These are phyloP conservation scores for Gambusia affinis DNA, from an alignment of 2,113 vertebrate genomes.

Conservation along the genomic window DNA sequence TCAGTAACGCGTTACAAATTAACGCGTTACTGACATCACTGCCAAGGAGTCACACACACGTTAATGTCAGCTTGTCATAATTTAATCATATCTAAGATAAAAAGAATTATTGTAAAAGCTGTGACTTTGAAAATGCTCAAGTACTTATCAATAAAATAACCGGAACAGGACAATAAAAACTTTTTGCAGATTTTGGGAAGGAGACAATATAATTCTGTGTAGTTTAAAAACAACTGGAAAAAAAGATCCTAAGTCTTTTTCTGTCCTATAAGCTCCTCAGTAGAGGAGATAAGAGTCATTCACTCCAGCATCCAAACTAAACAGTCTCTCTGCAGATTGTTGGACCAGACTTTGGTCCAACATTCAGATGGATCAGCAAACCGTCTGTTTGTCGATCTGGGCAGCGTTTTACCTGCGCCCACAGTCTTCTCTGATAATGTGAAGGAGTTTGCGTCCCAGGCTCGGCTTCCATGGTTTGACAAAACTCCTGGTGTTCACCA, in stretches of 20 bases:
- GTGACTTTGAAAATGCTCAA: not conserved
- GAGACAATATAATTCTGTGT: not conserved
- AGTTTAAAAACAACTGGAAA: slow-evolving; percentile 41
- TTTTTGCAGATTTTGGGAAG: not conserved
- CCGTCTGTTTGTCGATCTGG: too few species aligned
- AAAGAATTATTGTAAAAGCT: not conserved
- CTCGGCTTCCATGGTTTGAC: slow-evolving; percentile 91
- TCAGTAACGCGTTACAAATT: too few species aligned
- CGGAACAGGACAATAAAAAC: not conserved
- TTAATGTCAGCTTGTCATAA: not conserved
- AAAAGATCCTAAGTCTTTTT: not conserved
- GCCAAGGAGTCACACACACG: not conserved
- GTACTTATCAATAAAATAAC: not conserved
- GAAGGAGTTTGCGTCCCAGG: slow-evolving; percentile 86
- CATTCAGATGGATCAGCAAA: too few species aligned
- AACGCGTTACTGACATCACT: too few species aligned
- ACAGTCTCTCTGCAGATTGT: not conserved
- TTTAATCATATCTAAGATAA: not conserved
- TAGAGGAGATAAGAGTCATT: not conserved
- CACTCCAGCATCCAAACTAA: slow-evolving; percentile 18
- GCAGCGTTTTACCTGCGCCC: slow-evolving; percentile 32
- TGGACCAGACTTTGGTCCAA: too few species aligned
- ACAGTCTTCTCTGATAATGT: slow-evolving; percentile 88
- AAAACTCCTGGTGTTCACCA: slow-evolving; percentile 95
- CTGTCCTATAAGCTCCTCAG: not conserved